Evolutionary conservation across 92 coral and sea anemone genomes (phyloP), one percentile per base, ranked within the genome.

Genomic region (Parazoanthus atlanticus): DNA sequence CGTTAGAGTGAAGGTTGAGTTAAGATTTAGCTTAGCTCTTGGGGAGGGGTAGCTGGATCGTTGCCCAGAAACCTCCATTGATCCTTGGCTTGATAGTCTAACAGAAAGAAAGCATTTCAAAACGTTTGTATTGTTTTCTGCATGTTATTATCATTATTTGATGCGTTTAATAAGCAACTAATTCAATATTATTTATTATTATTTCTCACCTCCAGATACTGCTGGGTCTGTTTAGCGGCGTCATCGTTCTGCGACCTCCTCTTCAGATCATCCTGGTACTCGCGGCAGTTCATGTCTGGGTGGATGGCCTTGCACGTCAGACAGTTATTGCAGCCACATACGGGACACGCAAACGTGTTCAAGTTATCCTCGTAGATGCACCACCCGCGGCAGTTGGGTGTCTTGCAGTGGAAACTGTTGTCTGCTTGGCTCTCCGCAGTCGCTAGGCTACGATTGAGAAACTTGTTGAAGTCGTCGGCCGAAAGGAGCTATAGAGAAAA

Each of bases 341-440:
- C 99, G 2, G 98, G 97, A 58, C 99, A 97, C 76, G 85, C 91
- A 78, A 97, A 97, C 25, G 91, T 88, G 91, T 97, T 97, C 73
- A 91, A 91, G 89, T 97, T 94, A 88, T 97, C 99, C 75, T 97
- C 99, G 86, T 97, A 97, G 76, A 95, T 87, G 86, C 99, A 97
- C 99, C 99, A 97, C 33, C 99, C 99, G 16, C 85, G 95, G 71
- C 99, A 97, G 92, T 97, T 97, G 0, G 99, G 94, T 8, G 99
- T 95, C 77, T 92, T 96, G 52, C 99, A 97, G 88, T 97, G 99
- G 84, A 95, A 97, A 86, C 99, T 97, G 92, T 97, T 97, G 2
- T 94, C 90, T 25, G 96, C 98, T 87, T 95, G 99, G 79, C 98
- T 95, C 52, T 97, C 99, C 12, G 99, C 99, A 28, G 99, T 97